phyloP scores from a whole-genome alignment of 2,888 invertebrate genomes.

The Orthosia gracilis region DNA sequence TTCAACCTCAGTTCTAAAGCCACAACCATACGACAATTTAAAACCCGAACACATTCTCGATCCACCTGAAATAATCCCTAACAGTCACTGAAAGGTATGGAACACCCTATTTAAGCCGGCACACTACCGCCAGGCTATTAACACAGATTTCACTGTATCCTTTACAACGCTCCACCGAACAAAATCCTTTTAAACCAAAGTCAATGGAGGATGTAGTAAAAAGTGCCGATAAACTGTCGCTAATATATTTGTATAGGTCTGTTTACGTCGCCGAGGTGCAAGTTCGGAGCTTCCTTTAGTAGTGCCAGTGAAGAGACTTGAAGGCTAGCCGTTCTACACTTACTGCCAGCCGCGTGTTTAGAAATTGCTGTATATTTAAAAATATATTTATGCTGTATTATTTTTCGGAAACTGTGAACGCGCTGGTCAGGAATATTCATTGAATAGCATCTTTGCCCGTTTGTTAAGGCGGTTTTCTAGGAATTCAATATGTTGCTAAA shows the following conservation, averaged over 20 bases:
- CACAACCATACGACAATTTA: neutral
- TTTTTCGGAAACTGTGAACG: neutral
- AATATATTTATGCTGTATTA: neutral
- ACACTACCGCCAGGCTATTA: constrained; percentile 43
- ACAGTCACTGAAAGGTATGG: constrained; percentile 37
- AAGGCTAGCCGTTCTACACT: constrained; percentile 57
- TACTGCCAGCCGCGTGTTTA: constrained; percentile 59
- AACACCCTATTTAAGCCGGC: constrained; percentile 44
- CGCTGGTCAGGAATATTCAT: neutral
- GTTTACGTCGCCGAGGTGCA: constrained; percentile 56
- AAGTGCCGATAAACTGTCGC: constrained; percentile 58
- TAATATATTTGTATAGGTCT: constrained; percentile 65
- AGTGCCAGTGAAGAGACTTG: constrained; percentile 36
- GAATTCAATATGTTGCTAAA: too few species aligned
- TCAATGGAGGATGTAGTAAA: constrained; percentile 58
- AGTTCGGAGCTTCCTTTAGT: constrained; percentile 50
- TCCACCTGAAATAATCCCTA: constrained; percentile 44
- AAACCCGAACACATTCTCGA: constrained; percentile 23
- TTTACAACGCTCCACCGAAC: constrained; percentile 48
- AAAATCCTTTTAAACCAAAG: constrained; percentile 57
- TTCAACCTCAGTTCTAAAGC: neutral
- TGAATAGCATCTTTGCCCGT: neutral
- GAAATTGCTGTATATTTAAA: constrained; percentile 23
- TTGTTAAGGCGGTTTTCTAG: neutral
- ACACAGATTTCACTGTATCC: constrained; percentile 60